phyloP scores from a whole-genome alignment of 30 jellyfish, hydroid and myxozoan species.

The Hydra vulgaris region DNA sequence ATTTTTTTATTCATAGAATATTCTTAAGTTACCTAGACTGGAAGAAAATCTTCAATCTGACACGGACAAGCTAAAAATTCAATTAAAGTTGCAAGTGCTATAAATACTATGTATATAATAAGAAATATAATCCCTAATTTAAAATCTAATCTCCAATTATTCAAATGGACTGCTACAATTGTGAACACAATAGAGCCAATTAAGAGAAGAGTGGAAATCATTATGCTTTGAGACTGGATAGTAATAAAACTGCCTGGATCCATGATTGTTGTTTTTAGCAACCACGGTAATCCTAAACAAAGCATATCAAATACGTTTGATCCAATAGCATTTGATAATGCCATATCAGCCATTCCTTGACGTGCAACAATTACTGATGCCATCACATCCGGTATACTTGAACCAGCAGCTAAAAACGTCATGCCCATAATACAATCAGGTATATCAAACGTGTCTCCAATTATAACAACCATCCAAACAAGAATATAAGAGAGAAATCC shows the following conservation, averaged over 20 bases:
- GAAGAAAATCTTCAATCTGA: conserved; percentile 52
- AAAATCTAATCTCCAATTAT: conserved; percentile 76
- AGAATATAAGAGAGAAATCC: conserved; percentile 83
- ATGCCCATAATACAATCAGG: conserved; percentile 99
- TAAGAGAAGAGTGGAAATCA: conserved; percentile 82
- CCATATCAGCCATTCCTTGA: conserved; percentile 99
- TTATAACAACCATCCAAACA: conserved; percentile 97
- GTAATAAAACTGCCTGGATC: conserved; percentile 70
- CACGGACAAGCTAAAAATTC: conserved; percentile 98
- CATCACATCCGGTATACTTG: conserved; percentile 99
- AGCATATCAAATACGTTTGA: conserved; percentile 97
- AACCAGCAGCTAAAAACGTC: conserved; percentile 99
- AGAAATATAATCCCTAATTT: conserved; percentile 81
- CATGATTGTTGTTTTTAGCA: conserved; percentile 70
- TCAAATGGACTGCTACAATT: conserved; percentile 75
- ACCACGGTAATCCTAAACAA: conserved; percentile 98
- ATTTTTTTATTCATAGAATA: no score
- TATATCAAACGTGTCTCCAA: conserved; percentile 84
- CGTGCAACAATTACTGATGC: conserved; percentile 97
- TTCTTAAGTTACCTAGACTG: neutral
- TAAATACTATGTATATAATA: conserved; percentile 67
- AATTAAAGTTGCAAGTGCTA: conserved; percentile 78
- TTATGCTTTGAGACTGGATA: conserved; percentile 71
- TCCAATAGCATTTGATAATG: conserved; percentile 95
- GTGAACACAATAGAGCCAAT: conserved; percentile 87